phyloP scores from a whole-genome alignment of 1,140 invertebrate genomes.

The Musca vetustissima region DNA sequence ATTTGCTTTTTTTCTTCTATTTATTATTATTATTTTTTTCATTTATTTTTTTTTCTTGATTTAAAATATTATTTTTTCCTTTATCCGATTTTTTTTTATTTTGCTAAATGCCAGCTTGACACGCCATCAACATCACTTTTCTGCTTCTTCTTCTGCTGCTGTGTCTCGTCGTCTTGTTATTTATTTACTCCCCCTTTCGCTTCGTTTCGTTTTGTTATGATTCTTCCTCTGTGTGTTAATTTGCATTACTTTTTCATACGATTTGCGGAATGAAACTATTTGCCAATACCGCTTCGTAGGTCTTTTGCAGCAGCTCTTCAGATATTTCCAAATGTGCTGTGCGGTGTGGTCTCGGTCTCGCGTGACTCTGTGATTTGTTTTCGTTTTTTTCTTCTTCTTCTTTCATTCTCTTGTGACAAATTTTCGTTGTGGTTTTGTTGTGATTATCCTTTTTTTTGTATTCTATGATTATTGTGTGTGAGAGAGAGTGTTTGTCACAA shows the following conservation, averaged over 20 bases:
- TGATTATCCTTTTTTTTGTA: neutral
- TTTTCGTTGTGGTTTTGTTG: neutral
- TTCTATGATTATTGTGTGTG: neutral
- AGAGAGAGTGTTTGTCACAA: no score
- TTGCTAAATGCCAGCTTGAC: no score
- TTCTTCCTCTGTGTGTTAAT: no score
- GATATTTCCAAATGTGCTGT: neutral
- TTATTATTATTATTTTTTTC: neutral
- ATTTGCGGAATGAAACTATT: conserved; percentile 8
- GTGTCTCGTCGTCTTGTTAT: neutral
- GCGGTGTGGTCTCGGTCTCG: no score
- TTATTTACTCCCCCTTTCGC: no score
- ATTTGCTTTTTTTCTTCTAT: conserved; percentile 4
- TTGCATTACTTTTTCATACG: neutral
- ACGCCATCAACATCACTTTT: no score
- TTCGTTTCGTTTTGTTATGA: no score
- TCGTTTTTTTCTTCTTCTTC: neutral
- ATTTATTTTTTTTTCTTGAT: neutral
- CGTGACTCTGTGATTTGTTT: neutral
- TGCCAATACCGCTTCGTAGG: conserved; percentile 12
- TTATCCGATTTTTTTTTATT: neutral
- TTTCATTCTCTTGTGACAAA: neutral
- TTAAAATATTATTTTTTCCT: neutral
- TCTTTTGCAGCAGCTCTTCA: conserved; percentile 3
- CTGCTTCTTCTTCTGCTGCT: neutral